phyloP scores from a whole-genome alignment of 2,888 invertebrate species.

The Camptogramma bilineatum region DNA sequence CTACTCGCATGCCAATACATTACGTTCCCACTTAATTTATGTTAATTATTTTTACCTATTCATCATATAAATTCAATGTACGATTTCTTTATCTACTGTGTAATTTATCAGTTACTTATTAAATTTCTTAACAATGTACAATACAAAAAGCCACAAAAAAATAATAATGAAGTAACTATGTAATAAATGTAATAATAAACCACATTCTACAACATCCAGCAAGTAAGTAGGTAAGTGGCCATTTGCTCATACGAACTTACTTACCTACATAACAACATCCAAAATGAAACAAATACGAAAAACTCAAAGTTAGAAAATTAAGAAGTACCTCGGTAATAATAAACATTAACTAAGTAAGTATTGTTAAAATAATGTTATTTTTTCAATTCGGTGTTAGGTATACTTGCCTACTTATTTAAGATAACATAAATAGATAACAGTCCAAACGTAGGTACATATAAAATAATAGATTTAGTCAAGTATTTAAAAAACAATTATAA shows the following conservation, averaged over 20 bases:
- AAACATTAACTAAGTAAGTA: no score
- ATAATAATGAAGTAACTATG: conserved; percentile 9
- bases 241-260: no score
- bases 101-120: conserved; percentile 13
- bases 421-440: no score
- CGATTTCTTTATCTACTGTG: conserved; percentile 37
- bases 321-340: no score
- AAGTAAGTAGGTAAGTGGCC: neutral
- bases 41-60: conserved; percentile 31
- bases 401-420: no score
- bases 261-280: no score
- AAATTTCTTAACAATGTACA: conserved; percentile 29
- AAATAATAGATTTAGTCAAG: neutral
- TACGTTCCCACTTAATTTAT: conserved; percentile 15
- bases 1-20: conserved; percentile 63
- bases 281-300: neutral
- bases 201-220: conserved; percentile 7
- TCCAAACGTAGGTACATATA: neutral
- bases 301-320: no score
- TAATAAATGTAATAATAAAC: no score
- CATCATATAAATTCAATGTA: conserved; percentile 43
- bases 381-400: no score
- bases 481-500: neutral
- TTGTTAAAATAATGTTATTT: no score
- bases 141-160: conserved; percentile 12